Base-by-base conservation (phyloP, 2,797 vertebrate species). In the Sebastes trivittatus region DNA sequence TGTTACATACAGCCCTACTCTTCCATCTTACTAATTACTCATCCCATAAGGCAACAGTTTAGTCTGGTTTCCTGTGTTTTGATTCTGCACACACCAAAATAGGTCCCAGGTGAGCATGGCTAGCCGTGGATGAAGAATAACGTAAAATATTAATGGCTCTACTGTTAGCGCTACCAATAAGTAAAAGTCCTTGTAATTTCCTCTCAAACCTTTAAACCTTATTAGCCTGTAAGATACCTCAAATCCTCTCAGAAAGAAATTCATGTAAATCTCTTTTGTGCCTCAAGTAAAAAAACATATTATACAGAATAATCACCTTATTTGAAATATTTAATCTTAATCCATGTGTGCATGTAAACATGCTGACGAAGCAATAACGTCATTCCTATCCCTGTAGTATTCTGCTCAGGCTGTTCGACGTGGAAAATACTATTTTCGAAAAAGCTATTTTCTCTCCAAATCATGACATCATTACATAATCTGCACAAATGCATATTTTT, bases 91-190 rank as follows among this genome's bases (percentile, higher is more conserved):
- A n/a, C 27, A 36, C 16, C 27, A 9, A 54, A 32, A 23, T 54
- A 56, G 56, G 61, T 74, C 34, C 66, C 55, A 82, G 9, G 18
- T 77, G 34, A 82, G 64, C 56, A 62, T 27, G 7, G 14, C 52
- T 18, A 22, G 36, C 62, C 20, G 1, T 11, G 18, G 42, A 30
- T 20, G 14, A 72, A 18, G 2, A 71, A 38, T 14, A 18, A 10
- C 2, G 20, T 34, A 6, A 55, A 13, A 23, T 36, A 11, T 25
- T 23, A 83, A 34, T 42, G 20, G 11, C 27, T 60, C 4, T 1
- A 49, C 46, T 49, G 46, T 49, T 49, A 13, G 5, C 30, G 58
- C 22, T 6, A 67, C 34, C 14, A 38, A 58, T 56, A 58, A 55
- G 20, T 2, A 60, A 46, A 29, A 22, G 16, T 22, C 7, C 3